Conservation (phyloP, 2,888 invertebrate species). For the Calliphora vomitoria region DNA sequence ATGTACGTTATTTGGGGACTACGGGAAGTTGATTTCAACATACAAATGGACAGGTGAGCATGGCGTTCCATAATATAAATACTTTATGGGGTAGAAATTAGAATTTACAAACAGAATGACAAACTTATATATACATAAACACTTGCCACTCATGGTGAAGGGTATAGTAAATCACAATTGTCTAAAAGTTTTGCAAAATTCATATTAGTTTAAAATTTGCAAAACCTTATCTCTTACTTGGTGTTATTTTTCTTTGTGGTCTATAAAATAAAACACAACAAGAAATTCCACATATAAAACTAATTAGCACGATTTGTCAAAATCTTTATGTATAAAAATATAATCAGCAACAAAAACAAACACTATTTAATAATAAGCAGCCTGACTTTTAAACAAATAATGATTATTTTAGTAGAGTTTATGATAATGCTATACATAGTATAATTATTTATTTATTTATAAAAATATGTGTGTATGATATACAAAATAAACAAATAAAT, state of each 20-base stretch:
- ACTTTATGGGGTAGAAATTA: no score
- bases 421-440: conserved; percentile 57
- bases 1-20: no score
- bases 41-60: no score
- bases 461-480: neutral
- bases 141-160: no score
- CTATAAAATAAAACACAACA: conserved; percentile 32
- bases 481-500: neutral
- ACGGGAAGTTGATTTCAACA: no score
- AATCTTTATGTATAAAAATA: neutral
- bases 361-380: conserved; percentile 37
- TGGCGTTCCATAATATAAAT: no score
- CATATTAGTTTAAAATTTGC: conserved; percentile 13
- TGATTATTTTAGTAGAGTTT: conserved; percentile 51
- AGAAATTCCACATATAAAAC: conserved; percentile 51
- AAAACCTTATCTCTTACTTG: conserved; percentile 40
- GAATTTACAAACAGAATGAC: no score
- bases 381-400: conserved; percentile 56
- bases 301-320: conserved; percentile 54
- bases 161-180: conserved; percentile 25
- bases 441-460: neutral
- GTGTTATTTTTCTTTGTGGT: conserved; percentile 39
- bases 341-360: conserved; percentile 27
- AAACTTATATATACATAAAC: no score
- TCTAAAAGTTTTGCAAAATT: conserved; percentile 42